Conservation (phyloP, 2,113 vertebrate species). For the Lycocorax pyrrhopterus region DNA sequence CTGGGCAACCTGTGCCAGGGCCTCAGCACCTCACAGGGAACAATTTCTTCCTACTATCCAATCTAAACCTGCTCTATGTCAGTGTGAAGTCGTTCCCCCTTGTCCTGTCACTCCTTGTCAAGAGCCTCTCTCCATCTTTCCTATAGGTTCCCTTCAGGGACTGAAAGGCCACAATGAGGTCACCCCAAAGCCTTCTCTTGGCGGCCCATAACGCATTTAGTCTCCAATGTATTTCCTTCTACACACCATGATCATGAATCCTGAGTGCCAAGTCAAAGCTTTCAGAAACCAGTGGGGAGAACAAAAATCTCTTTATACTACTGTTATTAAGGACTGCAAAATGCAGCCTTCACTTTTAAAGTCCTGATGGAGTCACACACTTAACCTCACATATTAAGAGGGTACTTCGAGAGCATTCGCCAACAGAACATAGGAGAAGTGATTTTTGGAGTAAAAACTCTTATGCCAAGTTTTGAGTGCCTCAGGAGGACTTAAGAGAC, state of each 20-base stretch:
- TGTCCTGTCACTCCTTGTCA: neutral
- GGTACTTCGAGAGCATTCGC: neutral
- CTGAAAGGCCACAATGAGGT: rapidly evolving
- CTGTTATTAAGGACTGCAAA: neutral
- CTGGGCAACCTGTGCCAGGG: neutral
- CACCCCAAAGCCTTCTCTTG: neutral
- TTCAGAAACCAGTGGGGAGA: neutral
- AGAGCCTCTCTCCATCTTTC: neutral
- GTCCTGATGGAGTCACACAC: neutral
- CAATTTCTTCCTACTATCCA: rapidly evolving
- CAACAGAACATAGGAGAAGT: neutral
- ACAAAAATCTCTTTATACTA: neutral
- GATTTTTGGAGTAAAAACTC: neutral
- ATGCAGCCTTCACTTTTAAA: neutral
- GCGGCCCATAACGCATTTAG: rapidly evolving
- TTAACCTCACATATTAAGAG: neutral
- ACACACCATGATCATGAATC: neutral
- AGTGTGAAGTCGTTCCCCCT: neutral
- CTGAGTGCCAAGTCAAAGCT: neutral
- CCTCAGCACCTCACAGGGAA: rapidly evolving
- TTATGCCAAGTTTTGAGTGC: neutral
- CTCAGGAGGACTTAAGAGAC: neutral
- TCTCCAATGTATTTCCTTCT: neutral
- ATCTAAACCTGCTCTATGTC: neutral
- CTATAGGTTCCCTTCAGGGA: neutral